Evolutionary conservation across 1,140 invertebrate species (phyloP).

Genomic region (Pogonognathellus flavescens): DNA sequence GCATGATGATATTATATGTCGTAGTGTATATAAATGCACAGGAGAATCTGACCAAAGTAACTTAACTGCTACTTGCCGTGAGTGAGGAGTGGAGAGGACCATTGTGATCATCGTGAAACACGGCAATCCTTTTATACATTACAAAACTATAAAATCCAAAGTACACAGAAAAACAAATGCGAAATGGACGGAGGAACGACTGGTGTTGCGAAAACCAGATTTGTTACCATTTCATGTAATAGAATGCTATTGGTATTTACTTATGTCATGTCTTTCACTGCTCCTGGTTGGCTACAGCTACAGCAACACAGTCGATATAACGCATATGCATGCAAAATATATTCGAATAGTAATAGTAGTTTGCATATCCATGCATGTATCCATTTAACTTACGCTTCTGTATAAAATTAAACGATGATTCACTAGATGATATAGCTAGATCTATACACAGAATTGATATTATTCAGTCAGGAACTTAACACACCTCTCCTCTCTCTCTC

Average conservation of each 20-base stretch:
- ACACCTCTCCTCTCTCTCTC: too few relatives aligned
- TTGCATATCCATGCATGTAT: too few relatives aligned
- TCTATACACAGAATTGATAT: too few relatives aligned
- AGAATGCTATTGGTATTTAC: background rate
- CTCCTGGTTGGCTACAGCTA: too few relatives aligned
- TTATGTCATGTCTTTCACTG: background rate
- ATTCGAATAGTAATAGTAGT: too few relatives aligned
- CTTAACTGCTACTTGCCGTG: background rate
- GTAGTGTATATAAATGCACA: conserved; percentile 19
- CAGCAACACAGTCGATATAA: too few relatives aligned
- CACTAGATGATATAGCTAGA: too few relatives aligned
- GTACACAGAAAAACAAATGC: conserved; percentile 7
- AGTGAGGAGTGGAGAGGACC: background rate
- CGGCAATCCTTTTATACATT: background rate
- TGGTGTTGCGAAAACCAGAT: conserved; percentile 18
- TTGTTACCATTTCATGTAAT: background rate
- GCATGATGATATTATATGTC: background rate
- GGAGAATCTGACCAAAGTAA: background rate
- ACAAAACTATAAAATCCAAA: background rate
- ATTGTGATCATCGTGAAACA: background rate
- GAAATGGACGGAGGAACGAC: background rate
- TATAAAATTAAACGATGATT: too few relatives aligned
- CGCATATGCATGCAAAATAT: too few relatives aligned
- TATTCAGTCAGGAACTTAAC: too few relatives aligned
- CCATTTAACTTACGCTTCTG: too few relatives aligned